Evolutionary conservation across 2,797 vertebrate genomes (phyloP).

Genomic region (Harpagifer antarcticus): DNA sequence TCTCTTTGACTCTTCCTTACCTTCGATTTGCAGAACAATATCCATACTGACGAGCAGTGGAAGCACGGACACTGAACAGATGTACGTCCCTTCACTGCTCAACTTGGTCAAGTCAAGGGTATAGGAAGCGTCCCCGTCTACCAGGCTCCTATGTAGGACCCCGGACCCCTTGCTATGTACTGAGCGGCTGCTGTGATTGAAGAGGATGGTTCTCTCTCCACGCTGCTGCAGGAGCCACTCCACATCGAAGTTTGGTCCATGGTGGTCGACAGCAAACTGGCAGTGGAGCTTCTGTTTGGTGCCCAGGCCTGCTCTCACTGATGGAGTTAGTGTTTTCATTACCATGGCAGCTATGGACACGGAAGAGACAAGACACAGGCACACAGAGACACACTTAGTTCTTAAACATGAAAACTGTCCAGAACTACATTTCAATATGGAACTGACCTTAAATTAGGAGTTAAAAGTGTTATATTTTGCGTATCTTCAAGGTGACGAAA

Average conservation of each 20-base stretch:
- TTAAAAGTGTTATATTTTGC: neutral
- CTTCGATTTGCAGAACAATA: constrained; percentile 75
- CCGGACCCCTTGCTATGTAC: constrained; percentile 56
- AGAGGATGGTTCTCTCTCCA: constrained; percentile 64
- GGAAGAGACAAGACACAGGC: constrained; percentile 13
- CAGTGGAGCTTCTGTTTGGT: constrained; percentile 80
- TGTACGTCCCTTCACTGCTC: constrained; percentile 76
- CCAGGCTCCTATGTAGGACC: constrained; percentile 62
- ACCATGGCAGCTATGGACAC: constrained; percentile 76
- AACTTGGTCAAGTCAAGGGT: constrained; percentile 61
- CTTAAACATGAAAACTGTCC: neutral
- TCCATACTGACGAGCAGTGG: constrained; percentile 73
- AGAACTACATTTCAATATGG: neutral
- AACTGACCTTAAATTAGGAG: neutral
- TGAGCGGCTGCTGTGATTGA: constrained; percentile 63
- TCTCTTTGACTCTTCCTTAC: constrained; percentile 59
- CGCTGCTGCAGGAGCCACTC: constrained; percentile 72
- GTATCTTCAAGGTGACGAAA: no score
- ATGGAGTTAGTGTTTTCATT: constrained; percentile 75
- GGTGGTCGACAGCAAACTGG: constrained; percentile 81
- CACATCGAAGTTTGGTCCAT: constrained; percentile 49
- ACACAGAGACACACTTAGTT: neutral
- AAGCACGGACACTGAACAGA: constrained; percentile 74
- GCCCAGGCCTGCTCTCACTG: constrained; percentile 65
- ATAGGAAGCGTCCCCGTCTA: constrained; percentile 78